Conservation (phyloP, 2,797 vertebrate genomes). For the Semaprochilodus insignis region DNA sequence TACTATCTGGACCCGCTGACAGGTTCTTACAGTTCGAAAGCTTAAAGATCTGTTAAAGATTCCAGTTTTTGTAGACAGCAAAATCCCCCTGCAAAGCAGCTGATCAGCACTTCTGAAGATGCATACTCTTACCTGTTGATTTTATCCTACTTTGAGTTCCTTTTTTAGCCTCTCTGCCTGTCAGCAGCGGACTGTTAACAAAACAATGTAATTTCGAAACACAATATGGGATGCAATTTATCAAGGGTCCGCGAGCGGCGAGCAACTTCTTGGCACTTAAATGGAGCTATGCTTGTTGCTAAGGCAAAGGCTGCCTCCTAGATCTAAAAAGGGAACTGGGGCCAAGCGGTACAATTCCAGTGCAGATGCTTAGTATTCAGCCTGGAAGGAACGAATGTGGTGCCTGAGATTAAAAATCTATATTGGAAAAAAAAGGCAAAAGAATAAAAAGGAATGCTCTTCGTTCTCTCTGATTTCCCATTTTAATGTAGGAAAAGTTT, state of each 20-base stretch:
- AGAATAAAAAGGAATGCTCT: not conserved
- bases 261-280: conserved; percentile 39
- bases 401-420: not conserved
- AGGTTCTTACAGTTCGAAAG: not conserved
- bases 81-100: conserved; percentile 2
- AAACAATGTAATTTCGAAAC: conserved; percentile 77
- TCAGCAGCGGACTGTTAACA: conserved; percentile 70
- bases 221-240: conserved; percentile 74
- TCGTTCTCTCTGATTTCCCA: too few relatives aligned
- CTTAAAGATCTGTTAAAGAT: not conserved
- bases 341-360: not conserved
- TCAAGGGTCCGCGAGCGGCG: conserved; percentile 67
- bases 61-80: not conserved
- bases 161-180: conserved; percentile 31
- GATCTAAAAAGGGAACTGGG: conserved; percentile 42
- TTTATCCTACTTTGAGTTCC: conserved; percentile 34
- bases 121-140: not conserved
- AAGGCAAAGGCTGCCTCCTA: conserved; percentile 21
- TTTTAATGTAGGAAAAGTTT: too few relatives aligned
- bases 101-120: not conserved
- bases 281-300: conserved; percentile 43
- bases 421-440: not conserved
- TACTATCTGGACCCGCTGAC: not conserved
- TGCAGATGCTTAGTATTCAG: conserved; percentile 18
- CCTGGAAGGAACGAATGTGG: not conserved